Conservation (phyloP, 2,797 vertebrate genomes). For the Tragelaphus oryx region DNA sequence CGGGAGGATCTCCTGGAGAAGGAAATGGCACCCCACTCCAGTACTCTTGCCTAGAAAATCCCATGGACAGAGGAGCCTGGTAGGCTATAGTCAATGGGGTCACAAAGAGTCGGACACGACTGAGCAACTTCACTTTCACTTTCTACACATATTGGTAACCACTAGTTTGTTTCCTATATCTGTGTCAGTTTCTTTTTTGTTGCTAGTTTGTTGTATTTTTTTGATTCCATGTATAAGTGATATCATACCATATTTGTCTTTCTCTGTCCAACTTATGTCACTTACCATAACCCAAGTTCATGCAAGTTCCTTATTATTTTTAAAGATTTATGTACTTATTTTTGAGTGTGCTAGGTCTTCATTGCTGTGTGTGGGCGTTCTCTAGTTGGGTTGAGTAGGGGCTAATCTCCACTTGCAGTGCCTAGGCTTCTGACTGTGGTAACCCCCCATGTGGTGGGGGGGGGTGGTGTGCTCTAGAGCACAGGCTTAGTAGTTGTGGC, state of each 20-base stretch:
- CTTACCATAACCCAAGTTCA: neutral
- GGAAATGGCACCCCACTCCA: neutral
- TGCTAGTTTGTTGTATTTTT: neutral
- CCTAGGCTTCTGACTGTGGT: neutral
- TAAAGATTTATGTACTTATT: neutral
- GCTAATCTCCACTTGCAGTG: neutral
- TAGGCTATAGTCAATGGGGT: neutral
- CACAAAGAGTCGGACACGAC: neutral
- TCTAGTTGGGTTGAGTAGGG: neutral
- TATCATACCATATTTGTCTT: neutral
- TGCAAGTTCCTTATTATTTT: neutral
- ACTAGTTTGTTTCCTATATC: neutral
- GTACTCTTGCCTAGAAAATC: neutral
- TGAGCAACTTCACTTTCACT: neutral
- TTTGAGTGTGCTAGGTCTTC: neutral
- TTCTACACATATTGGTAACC: neutral
- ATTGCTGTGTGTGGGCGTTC: neutral
- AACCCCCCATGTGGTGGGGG: rapidly evolving
- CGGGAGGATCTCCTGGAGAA: neutral
- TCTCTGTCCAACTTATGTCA: neutral
- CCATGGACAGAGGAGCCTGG: neutral
- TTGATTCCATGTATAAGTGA: neutral
- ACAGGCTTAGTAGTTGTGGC: neutral
- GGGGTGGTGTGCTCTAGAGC: neutral
- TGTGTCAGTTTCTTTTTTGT: neutral